Base-by-base conservation (phyloP, 2,888 invertebrate species). In the Rhopalosiphum nymphaeae region DNA sequence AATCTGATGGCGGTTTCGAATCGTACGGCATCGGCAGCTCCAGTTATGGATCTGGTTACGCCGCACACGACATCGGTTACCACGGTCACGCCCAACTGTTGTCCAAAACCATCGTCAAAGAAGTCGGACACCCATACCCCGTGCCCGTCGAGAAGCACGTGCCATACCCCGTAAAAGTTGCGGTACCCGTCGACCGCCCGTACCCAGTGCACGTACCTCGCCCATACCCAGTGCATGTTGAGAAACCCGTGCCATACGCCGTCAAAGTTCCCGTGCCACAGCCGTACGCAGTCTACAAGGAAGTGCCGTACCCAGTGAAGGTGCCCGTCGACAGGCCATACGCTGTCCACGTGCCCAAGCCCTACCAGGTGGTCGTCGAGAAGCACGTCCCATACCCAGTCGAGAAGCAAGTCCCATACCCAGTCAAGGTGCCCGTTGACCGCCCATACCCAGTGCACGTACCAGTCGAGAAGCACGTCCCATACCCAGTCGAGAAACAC, bases 371-470 rank as follows among this genome's bases (percentile, higher is more conserved):
- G 36, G 94, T 95, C n/a, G 95, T 95, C 16, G 95, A 97, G n/a
- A 97, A 97, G 90, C 97, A 97, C 0, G 97, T 97, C 95, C 97
- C 97, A 0, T 97, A 97, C 46, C 97, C 97, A 1, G 97, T 97
- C 0, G 97, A 97, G 92, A 95, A 95, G 53, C 95, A 95, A 16
- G 97, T 97, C 42, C 97, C 97, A 61, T 97, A 97, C 95, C 97
- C 97, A 95, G 96, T 97, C 95, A 97, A 97, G 96, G 96, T 98
- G 53, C 97, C 97, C 94, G 97, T 98, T 90, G 97, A 97, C 2
- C 97, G 97, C 94, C 98, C 98, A 3, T 97, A 97, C 96, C 97
- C 97, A 0, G 97, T 97, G 1, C 97, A 97, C 95, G 97, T 97
- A 1, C 96, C 97, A 1, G 97, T 97, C 87, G 97, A 97, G 94